phyloP scores from a whole-genome alignment of 2,113 vertebrate species.

The Myiopsitta monachus region DNA sequence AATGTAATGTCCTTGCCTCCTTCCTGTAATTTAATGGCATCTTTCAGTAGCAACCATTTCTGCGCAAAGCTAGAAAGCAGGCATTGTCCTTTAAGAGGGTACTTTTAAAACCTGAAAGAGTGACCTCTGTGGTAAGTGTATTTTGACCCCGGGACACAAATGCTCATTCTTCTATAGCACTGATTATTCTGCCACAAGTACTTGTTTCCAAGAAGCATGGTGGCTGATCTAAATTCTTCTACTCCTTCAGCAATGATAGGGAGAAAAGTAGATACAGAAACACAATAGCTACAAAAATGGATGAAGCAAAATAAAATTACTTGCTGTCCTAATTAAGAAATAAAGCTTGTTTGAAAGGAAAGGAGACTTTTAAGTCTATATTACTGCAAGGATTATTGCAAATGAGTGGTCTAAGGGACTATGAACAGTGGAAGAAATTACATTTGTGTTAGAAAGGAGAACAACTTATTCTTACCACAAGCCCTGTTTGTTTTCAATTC shows the following conservation, averaged over 20 bases:
- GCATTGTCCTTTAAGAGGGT: not conserved
- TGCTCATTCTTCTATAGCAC: not conserved
- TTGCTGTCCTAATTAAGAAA: not conserved
- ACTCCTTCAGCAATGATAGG: not conserved
- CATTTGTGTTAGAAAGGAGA: not conserved
- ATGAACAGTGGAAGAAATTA: not conserved
- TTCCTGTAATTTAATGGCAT: not conserved
- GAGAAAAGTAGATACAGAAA: not conserved
- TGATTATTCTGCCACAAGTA: not conserved
- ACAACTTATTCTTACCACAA: not conserved
- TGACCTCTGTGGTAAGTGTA: not conserved
- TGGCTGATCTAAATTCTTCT: not conserved
- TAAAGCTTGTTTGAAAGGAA: not conserved
- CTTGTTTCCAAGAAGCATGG: not conserved
- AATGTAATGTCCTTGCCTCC: not conserved
- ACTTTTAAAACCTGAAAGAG: not conserved
- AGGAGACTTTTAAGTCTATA: not conserved
- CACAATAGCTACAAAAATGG: not conserved
- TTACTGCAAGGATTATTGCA: not conserved
- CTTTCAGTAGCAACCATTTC: not conserved
- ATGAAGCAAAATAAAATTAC: not conserved
- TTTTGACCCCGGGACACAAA: not conserved
- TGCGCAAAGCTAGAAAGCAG: not conserved
- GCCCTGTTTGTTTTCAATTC: not conserved
- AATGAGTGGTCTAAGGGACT: not conserved